phyloP scores from a whole-genome alignment of 2,888 invertebrate genomes.

The Chloroclysta siterata region DNA sequence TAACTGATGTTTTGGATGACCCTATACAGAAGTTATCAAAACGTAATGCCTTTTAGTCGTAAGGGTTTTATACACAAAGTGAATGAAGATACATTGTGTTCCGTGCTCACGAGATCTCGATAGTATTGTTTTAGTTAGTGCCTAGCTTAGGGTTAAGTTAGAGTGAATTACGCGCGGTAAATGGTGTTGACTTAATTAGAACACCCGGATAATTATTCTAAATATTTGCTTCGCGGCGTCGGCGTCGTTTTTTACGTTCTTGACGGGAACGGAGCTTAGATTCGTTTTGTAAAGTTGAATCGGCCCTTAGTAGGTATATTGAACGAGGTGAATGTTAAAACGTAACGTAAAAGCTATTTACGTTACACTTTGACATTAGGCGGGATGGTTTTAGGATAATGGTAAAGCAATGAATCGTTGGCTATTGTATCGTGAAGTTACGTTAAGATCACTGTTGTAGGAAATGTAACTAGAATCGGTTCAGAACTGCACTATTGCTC shows the following conservation, averaged over 20 bases:
- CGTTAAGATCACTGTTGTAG: slow-evolving; percentile 36
- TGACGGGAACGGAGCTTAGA: slow-evolving; percentile 54
- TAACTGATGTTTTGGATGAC: slow-evolving; percentile 65
- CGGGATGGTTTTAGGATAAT: slow-evolving; percentile 37
- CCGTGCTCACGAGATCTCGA: slow-evolving; percentile 84
- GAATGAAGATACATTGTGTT: slow-evolving; percentile 69
- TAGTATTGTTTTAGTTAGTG: slow-evolving; percentile 82
- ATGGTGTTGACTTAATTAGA: slow-evolving; percentile 55
- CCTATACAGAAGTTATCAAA: slow-evolving; percentile 71
- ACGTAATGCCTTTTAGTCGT: slow-evolving; percentile 75
- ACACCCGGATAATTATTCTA: slow-evolving; percentile 52
- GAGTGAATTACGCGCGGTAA: slow-evolving; percentile 66
- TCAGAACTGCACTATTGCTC: slow-evolving; percentile 39
- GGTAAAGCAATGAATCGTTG: slow-evolving; percentile 24
- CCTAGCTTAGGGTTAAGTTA: slow-evolving; percentile 77
- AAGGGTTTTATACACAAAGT: slow-evolving; percentile 66
- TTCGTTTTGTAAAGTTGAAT: slow-evolving; percentile 57
- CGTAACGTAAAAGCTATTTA: slow-evolving; percentile 44
- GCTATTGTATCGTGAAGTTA: slow-evolving; percentile 27
- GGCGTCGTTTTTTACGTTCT: slow-evolving; percentile 9
- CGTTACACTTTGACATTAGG: slow-evolving; percentile 43
- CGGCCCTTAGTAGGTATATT: slow-evolving; percentile 49
- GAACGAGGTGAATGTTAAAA: slow-evolving; percentile 48
- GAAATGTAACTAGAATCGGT: slow-evolving; percentile 47
- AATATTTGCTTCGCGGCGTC: slow-evolving; percentile 58